phyloP scores from a whole-genome alignment of 2,113 vertebrate genomes.

The Herpetotheres cachinnans region DNA sequence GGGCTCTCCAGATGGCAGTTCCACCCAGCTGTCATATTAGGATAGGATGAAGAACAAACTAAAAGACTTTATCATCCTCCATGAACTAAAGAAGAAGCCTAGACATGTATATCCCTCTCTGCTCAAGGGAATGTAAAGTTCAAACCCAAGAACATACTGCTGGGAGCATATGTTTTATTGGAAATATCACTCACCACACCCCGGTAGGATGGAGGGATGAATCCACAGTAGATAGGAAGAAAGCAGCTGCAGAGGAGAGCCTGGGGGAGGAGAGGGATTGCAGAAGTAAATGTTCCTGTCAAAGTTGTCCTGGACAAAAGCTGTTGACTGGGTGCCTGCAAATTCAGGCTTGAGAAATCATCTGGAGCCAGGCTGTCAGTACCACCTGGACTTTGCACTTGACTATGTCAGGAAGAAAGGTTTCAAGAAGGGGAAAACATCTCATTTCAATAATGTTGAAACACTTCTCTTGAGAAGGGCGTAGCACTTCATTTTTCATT shows the following conservation, averaged over 20 bases:
- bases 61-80: neutral
- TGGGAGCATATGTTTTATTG: accelerated
- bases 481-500: neutral
- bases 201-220: conserved; percentile 80
- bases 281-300: neutral
- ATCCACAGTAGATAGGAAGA: conserved; percentile 85
- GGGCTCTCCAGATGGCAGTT: neutral
- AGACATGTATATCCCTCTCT: neutral
- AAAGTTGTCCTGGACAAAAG: neutral
- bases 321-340: neutral
- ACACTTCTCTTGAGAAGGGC: neutral
- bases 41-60: neutral
- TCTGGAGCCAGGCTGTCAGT: neutral
- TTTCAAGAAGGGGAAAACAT: neutral
- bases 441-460: neutral
- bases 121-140: neutral
- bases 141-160: neutral
- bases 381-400: neutral
- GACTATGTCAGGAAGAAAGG: neutral
- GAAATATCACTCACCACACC: conserved; percentile 72
- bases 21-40: neutral
- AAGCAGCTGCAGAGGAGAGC: conserved; percentile 91
- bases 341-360: neutral
- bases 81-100: neutral
- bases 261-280: conserved; percentile 60